Conservation (phyloP, 2,888 invertebrate species). For the Lottia gigantea region DNA sequence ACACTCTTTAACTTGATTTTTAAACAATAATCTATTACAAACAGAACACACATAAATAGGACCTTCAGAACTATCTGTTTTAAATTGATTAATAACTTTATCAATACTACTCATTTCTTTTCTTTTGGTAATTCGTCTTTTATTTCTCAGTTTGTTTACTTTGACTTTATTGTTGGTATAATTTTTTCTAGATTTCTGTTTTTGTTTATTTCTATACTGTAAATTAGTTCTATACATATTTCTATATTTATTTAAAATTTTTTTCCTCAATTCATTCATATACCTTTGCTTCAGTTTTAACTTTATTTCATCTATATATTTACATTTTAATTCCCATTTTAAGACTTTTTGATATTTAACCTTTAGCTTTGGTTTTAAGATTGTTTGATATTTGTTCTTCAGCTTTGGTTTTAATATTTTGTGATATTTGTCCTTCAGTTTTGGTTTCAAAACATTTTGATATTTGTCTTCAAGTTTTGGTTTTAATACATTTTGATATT, state of each 20-base stretch:
- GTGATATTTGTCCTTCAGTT: background rate
- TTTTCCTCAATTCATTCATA: background rate
- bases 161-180: background rate
- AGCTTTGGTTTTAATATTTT: background rate
- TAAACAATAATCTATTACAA: too few species aligned
- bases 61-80: too few species aligned
- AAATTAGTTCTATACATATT: background rate
- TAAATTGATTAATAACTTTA: too few species aligned
- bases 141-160: background rate
- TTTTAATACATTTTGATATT: too few species aligned
- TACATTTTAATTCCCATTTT: background rate
- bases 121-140: background rate
- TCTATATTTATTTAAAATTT: too few species aligned
- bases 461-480: too few species aligned
- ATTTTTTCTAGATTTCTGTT: background rate
- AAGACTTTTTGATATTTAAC: background rate
- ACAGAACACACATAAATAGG: too few species aligned
- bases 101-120: too few species aligned
- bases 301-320: background rate
- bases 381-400: background rate
- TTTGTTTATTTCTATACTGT: background rate
- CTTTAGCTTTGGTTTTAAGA: background rate
- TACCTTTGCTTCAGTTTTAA: background rate
- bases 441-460: too few species aligned
- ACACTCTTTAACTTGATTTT: too few species aligned